phyloP scores from a whole-genome alignment of 2,888 invertebrate genomes.

The Priocnemis perturbator region DNA sequence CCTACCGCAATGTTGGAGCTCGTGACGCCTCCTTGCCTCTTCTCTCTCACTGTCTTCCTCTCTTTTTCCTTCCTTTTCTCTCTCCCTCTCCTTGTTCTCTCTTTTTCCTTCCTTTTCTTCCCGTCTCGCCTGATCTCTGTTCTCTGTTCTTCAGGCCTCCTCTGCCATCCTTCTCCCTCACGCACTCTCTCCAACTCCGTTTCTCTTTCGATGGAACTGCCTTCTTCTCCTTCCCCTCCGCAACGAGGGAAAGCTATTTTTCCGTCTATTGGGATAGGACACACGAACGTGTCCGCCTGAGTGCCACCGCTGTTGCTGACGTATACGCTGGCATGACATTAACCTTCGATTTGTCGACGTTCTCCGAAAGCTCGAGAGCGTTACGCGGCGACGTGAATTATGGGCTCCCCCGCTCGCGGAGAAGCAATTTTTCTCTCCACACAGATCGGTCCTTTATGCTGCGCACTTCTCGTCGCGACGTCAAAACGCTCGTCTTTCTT shows the following conservation, averaged over 20 bases:
- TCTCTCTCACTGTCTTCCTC: slow-evolving; percentile 8
- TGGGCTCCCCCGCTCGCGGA: too few species aligned
- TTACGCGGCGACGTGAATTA: not conserved
- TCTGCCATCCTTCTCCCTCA: slow-evolving; percentile 1
- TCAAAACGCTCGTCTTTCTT: too few species aligned
- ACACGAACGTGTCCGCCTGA: slow-evolving; percentile 24
- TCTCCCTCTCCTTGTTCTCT: slow-evolving; percentile 8
- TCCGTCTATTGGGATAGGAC: slow-evolving; percentile 60
- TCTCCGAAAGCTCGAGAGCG: slow-evolving; percentile 4
- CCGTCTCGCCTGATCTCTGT: slow-evolving; percentile 12
- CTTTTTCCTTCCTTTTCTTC: slow-evolving; percentile 7
- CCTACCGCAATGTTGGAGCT: slow-evolving; percentile 63
- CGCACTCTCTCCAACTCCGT: not conserved
- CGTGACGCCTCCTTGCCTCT: slow-evolving; percentile 31
- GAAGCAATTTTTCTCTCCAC: too few species aligned
- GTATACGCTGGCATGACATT: slow-evolving; percentile 40
- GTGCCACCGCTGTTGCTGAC: slow-evolving; percentile 27
- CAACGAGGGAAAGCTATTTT: slow-evolving; percentile 55
- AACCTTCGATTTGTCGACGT: slow-evolving; percentile 46
- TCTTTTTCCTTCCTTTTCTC: not conserved
- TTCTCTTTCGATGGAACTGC: not conserved
- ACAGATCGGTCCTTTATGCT: too few species aligned
- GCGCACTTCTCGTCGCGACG: too few species aligned
- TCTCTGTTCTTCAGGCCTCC: slow-evolving; percentile 12
- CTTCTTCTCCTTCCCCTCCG: slow-evolving; percentile 8